These are phyloP conservation scores for Tragelaphus strepsiceros DNA, from an alignment of 2,113 vertebrate genomes.

Conservation along the genomic window DNA sequence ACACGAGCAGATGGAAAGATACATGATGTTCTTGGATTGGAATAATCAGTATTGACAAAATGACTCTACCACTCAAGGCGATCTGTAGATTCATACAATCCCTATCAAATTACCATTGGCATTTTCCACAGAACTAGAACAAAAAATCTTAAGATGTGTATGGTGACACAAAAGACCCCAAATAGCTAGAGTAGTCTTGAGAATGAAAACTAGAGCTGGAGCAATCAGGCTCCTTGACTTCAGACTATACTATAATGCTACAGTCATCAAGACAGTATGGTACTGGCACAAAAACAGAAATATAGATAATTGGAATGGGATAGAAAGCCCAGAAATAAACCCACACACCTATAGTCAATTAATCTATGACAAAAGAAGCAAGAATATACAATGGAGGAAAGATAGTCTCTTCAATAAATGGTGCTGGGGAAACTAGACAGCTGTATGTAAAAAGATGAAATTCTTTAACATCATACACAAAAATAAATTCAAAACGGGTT, in stretches of 20 bases:
- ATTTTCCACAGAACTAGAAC: not conserved
- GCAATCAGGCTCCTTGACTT: not conserved
- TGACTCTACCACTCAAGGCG: not conserved
- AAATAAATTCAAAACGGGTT: not conserved
- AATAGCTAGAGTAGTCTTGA: not conserved
- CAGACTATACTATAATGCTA: not conserved
- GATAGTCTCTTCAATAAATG: not conserved
- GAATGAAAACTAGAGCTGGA: not conserved
- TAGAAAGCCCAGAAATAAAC: not conserved
- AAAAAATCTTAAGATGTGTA: not conserved
- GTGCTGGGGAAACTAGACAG: not conserved
- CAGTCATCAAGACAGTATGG: not conserved
- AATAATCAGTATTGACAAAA: not conserved
- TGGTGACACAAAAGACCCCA: not conserved
- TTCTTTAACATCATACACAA: not conserved
- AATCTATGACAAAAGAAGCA: not conserved
- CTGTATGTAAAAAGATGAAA: not conserved
- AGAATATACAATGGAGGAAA: not conserved
- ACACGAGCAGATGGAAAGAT: not conserved
- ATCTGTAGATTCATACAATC: not conserved
- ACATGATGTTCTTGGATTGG: not conserved
- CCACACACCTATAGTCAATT: not conserved
- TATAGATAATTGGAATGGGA: not conserved
- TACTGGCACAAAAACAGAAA: not conserved
- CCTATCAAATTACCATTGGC: not conserved